Evolutionary conservation across 2,113 vertebrate genomes (phyloP), one percentile per base, ranked within the genome.

Genomic region (Eretmochelys imbricata): DNA sequence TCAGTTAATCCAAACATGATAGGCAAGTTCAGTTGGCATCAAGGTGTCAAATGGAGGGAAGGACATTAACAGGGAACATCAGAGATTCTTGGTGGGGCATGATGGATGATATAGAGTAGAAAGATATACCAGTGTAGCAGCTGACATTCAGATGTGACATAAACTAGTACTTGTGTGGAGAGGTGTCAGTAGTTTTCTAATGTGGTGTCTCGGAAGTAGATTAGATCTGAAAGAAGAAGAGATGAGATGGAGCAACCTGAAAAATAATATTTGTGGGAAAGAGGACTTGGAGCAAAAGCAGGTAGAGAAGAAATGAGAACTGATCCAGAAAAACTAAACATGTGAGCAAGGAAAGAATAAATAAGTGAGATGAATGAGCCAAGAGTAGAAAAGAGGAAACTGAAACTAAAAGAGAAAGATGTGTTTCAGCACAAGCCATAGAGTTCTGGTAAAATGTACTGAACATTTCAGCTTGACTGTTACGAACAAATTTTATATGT

Each of bases 351-450:
- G 81, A 5, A 25, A 88, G 80, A 85, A 91, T 35, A 91, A 84
- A 69, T 53, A 38, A 7, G 48, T 0, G 0, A 38, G 24, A 50
- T 19, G 80, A 19, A 8, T 69, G 9, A 62, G 57, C 27, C n/a
- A 84, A 49, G 24, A 5, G 3, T 27, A 90, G 79, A 88, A 88
- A 3, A 53, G 4, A 85, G n/a, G 8, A 87, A 19, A 59, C 50
- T 24, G 82, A 91, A 88, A 85, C 65, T 62, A 90, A 82, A 49
- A 87, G 86, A 79, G 59, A 80, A 69, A 38, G 17, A 69, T 38
- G 35, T 69, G 35, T 20, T 69, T 69, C 35, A 65, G 7, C 62
- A 65, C 12, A 35, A 62, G 29, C 35, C 62, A 69, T n/a, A 69
- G 35, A 69, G 62, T 69, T 69, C 62, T 69, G 62, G 35, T 69